A percentile compares a stretch with the other conserved stretches of the same genome.
Conservation (phyloP, 1,140 invertebrate species). For the Euwallacea similis region DNA sequence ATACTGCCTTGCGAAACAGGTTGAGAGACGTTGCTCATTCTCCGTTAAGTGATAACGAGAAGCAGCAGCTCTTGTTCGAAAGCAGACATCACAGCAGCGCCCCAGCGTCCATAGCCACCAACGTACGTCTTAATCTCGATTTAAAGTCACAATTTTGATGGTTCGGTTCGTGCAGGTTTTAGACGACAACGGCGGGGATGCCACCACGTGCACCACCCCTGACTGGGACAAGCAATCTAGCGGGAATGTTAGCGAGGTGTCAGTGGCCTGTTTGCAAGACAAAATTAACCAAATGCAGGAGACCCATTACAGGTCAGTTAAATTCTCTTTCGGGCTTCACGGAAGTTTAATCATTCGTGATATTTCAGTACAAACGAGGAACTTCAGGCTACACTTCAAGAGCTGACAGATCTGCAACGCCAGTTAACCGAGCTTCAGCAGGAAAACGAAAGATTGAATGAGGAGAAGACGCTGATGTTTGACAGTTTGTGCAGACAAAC, state of each 20-base stretch:
- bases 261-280: constrained; percentile 89
- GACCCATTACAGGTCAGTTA: constrained; percentile 70
- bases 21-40: constrained; percentile 76
- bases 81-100: constrained; percentile 66
- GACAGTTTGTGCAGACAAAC: constrained; percentile 91
- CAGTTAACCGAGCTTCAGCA: constrained; percentile 83
- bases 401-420: constrained; percentile 84
- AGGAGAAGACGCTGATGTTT: constrained; percentile 86
- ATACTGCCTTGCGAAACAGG: constrained; percentile 69
- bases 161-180: constrained; percentile 43
- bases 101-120: constrained; percentile 62
- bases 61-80: constrained; percentile 72
- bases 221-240: constrained; percentile 89
- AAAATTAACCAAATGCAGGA: constrained; percentile 90
- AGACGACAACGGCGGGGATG: constrained; percentile 57
- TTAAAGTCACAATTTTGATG: background rate
- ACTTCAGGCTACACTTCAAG: constrained; percentile 90
- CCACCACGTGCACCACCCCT: constrained; percentile 67
- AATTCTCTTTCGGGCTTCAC: constrained; percentile 1
- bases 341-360: constrained; percentile 40
- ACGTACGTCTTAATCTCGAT: constrained; percentile 40
- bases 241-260: constrained; percentile 83
- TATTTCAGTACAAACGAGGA: constrained; percentile 85
- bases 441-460: constrained; percentile 82
- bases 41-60: constrained; percentile 79